Percentiles rank a stretch among this genome's conserved stretches.
phyloP scores from a whole-genome alignment of 2,797 vertebrate species.

The Coendou prehensilis region DNA sequence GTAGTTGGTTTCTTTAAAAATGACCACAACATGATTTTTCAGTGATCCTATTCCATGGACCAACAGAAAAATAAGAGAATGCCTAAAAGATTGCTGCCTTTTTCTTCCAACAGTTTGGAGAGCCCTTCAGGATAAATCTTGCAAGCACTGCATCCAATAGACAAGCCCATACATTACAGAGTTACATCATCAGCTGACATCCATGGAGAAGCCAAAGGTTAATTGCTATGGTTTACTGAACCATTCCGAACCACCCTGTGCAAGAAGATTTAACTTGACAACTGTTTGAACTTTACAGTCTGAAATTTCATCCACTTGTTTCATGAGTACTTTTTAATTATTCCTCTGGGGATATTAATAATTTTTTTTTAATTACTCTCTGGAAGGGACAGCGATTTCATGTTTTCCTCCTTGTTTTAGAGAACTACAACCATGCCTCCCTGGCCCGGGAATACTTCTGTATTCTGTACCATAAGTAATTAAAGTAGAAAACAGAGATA shows the following conservation, averaged over 20 bases:
- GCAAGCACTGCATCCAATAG: slow-evolving; percentile 43
- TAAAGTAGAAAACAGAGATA: slow-evolving; percentile 44
- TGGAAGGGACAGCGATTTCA: slow-evolving; percentile 60
- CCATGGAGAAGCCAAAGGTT: slow-evolving; percentile 85
- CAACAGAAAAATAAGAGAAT: neutral
- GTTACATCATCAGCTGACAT: slow-evolving; percentile 73
- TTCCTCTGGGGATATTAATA: slow-evolving; percentile 82
- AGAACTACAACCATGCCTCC: slow-evolving; percentile 76
- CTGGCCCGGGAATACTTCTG: neutral
- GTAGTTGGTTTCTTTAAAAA: neutral
- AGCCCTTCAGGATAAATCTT: slow-evolving; percentile 4
- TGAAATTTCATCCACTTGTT: slow-evolving; percentile 88
- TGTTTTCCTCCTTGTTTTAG: slow-evolving; percentile 37
- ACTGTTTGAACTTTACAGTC: slow-evolving; percentile 86
- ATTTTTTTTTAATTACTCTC: slow-evolving; percentile 75
- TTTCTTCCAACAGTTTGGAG: slow-evolving; percentile 16
- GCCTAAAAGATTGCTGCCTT: neutral
- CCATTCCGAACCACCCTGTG: slow-evolving; percentile 83
- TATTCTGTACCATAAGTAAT: slow-evolving; percentile 69
- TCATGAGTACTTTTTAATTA: slow-evolving; percentile 88
- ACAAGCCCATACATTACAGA: slow-evolving; percentile 65
- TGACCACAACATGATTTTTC: slow-evolving; percentile 10
- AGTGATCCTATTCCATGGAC: slow-evolving; percentile 33
- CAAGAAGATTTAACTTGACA: slow-evolving; percentile 86
- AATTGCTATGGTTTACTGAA: slow-evolving; percentile 86